Conservation (phyloP, 2,888 invertebrate species). For the Lasioglossum zephyrum region DNA sequence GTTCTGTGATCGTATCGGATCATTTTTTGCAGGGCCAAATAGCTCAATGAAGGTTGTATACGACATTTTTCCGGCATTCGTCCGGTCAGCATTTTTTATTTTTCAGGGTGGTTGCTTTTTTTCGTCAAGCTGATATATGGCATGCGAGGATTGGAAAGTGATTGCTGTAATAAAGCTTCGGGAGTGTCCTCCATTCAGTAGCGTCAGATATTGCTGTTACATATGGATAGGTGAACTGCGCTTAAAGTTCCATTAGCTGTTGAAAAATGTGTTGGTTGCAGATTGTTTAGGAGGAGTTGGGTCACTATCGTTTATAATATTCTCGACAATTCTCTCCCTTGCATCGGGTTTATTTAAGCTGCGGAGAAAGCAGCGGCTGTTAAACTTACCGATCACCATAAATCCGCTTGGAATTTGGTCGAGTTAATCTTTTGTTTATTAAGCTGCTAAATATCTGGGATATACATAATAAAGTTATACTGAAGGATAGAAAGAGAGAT, state of each 20-base stretch:
- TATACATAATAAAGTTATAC: background rate
- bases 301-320: background rate
- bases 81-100: background rate
- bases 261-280: constrained; percentile 5
- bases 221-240: constrained; percentile 8
- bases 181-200: background rate
- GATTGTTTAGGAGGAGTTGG: background rate
- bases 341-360: background rate
- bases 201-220: constrained; percentile 7
- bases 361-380: background rate
- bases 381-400: background rate
- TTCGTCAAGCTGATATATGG: background rate
- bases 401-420: background rate
- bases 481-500: background rate
- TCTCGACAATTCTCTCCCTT: background rate
- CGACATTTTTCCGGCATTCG: background rate
- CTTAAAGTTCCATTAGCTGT: constrained; percentile 3
- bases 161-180: constrained; percentile 4
- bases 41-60: background rate
- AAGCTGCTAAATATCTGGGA: background rate
- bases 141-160: background rate
- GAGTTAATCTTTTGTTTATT: background rate
- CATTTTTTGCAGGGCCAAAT: background rate
- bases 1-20: background rate
- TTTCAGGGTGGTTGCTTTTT: background rate